Conservation (phyloP, 2,888 invertebrate genomes). For the Eumerus sabulonum region DNA sequence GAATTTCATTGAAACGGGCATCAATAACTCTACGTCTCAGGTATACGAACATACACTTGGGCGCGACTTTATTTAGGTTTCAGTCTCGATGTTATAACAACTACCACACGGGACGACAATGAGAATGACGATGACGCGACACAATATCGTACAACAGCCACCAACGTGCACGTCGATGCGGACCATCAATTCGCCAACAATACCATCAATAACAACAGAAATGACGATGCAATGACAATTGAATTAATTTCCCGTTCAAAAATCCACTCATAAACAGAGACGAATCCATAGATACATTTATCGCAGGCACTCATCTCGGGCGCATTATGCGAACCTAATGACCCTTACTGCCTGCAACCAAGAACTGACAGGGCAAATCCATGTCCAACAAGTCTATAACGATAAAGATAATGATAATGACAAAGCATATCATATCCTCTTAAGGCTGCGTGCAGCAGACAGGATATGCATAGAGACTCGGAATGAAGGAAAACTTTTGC, state of each 20-base stretch:
- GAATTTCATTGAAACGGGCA: slow-evolving; percentile 29
- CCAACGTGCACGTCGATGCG: too few relatives aligned
- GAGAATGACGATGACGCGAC: background rate
- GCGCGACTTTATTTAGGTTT: slow-evolving; percentile 20
- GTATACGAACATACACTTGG: slow-evolving; percentile 14
- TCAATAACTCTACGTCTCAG: background rate
- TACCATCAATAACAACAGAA: background rate
- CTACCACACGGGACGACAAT: background rate
- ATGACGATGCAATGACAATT: slow-evolving; percentile 41
- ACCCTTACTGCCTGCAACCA: slow-evolving; percentile 38
- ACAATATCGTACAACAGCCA: too few relatives aligned
- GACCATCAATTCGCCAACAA: slow-evolving; percentile 1
- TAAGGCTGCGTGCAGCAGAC: slow-evolving; percentile 1
- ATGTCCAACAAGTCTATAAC: slow-evolving; percentile 67
- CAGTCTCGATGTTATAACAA: slow-evolving; percentile 2
- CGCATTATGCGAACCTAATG: slow-evolving; percentile 51
- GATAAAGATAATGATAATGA: slow-evolving; percentile 61
- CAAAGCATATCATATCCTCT: slow-evolving; percentile 51
- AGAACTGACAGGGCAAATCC: slow-evolving; percentile 1
- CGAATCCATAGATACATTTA: slow-evolving; percentile 50
- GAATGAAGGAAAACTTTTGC: slow-evolving; percentile 54
- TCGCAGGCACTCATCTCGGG: slow-evolving; percentile 32
- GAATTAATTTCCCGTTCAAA: slow-evolving; percentile 39
- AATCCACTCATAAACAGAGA: slow-evolving; percentile 4
- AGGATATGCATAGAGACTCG: slow-evolving; percentile 59